Evolutionary conservation across 1,140 invertebrate species (phyloP).

Genomic region (Drosophila ananassae): DNA sequence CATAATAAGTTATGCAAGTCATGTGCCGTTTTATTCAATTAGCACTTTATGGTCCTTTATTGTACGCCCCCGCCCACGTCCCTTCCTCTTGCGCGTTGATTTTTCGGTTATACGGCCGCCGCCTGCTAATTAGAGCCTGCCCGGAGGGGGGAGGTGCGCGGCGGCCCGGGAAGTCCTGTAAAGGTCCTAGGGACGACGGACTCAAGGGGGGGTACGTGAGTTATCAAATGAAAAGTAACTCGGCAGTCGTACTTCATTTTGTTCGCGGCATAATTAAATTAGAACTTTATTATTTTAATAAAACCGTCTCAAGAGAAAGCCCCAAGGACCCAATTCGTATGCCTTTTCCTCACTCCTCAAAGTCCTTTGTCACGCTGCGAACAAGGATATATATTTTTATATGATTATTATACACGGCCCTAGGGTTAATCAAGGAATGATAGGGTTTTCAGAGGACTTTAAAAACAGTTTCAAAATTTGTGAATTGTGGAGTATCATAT

Average conservation of each 20-base stretch:
- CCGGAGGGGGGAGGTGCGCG: too few species aligned
- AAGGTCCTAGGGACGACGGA: neutral
- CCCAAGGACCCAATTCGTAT: constrained; percentile 29
- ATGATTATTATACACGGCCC: constrained; percentile 42
- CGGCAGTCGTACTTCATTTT: constrained; percentile 63
- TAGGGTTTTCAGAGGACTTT: too few species aligned
- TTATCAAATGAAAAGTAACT: constrained; percentile 82
- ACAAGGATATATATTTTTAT: constrained; percentile 30
- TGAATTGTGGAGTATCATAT: neutral
- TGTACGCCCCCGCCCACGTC: constrained; percentile 42
- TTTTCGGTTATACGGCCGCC: constrained; percentile 80
- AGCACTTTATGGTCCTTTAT: constrained; percentile 82
- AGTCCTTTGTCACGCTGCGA: constrained; percentile 38
- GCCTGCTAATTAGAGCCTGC: constrained; percentile 76
- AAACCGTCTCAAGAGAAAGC: constrained; percentile 59
- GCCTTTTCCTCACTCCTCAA: constrained; percentile 9
- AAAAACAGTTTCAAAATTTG: neutral
- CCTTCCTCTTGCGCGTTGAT: constrained; percentile 63
- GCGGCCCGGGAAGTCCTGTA: neutral
- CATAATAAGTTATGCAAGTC: constrained; percentile 81
- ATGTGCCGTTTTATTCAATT: constrained; percentile 82
- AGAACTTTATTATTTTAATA: constrained; percentile 83
- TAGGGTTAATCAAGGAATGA: neutral
- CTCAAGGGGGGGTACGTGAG: constrained; percentile 64
- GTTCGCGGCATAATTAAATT: constrained; percentile 74